Evolutionary conservation across 2,797 vertebrate genomes (phyloP), one percentile per base, ranked within the genome.

Genomic region (Alcedo atthis): DNA sequence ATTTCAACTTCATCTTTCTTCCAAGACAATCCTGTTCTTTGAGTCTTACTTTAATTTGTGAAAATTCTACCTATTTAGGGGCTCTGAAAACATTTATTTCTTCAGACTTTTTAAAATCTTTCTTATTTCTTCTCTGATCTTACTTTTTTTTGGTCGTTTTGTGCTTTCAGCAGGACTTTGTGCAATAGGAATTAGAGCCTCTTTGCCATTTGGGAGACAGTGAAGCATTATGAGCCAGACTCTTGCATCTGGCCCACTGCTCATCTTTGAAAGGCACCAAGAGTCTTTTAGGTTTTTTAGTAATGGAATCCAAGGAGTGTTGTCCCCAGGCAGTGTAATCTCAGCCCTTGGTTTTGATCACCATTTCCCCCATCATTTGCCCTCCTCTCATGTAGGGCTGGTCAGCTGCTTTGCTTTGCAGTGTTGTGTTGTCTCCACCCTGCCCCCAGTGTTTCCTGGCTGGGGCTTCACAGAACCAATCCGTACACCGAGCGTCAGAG

Each of bases 371-470:
- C 14, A 43, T 55, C 1, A 0, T 59, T 45, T 75, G 8, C 30
- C 22, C 30, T 74, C 46, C 19, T 28, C 37, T 57, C 11, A 0
- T 0, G 0, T 16, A 48, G 69, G 51, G 17, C 61, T 11, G 2
- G 16, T 59, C 9, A 48, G 22, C 33, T 28, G 15, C 66, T 53
- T 43, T 32, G 37, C 49, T 70, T 30, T 68, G 51, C 33, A 5
- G 32, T 1, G 0, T 12, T 20, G 32, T 78, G 81, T 71, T 62
- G 9, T 46, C 13, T 43, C 54, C 16, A 0, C 7, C 4, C 17
- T 0, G 0, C 26, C 11, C 51, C 43, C 40, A 16, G 30, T 6
- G 1, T 46, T 45, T 55, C 7, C 26, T 70, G 69, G 25, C 32
- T 25, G n/a, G 8, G 33, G 53, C 66, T 8, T 26, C 51, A 40